Base-by-base conservation (phyloP, 2,797 vertebrate species). In the Paedocypris micromegethes region DNA sequence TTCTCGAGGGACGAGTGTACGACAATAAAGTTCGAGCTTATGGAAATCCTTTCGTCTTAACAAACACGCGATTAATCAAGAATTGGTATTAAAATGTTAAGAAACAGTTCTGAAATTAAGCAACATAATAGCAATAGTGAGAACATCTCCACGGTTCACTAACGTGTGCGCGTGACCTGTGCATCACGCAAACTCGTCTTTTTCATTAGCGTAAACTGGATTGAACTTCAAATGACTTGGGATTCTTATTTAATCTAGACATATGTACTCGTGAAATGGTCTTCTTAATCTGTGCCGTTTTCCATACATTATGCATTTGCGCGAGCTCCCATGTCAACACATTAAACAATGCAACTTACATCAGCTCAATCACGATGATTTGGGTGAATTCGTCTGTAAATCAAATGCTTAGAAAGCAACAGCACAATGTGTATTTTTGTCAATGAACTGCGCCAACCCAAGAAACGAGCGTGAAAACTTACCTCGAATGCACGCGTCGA, bases 321-420 rank as follows among this genome's bases (percentile, higher is more conserved):
- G 66, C 45, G 52, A 41, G 9, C 64, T 5, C 47, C 44, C 23
- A 44, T 9, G n/a, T 9, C 6, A 67, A 68, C 48, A 54, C 52
- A 46, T 50, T 40, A 55, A 42, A 46, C 6, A 6, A 56, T 44
- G 46, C 51, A 44, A 63, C 59, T 50, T 63, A 7, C 39, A 51
- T 70, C 40, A 63, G 40, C 58, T 59, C 68, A 9, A 58, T 63
- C 68, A 57, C 59, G 68, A 63, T 45, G 23, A 45, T 49, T 40
- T 39, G 5, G 38, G 58, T 49, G 41, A 48, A 49, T 40, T 52
- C 40, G n/a, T 38, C 5, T 62, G 51, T 37, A 37, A 60, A n/a
- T 54, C 50, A 48, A 42, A 61, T 47, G 38, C 43, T 61, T 42
- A 6, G 39, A 70, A 50, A 56, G 53, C 59, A 43, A 59, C 6